Percentiles rank a stretch among this genome's conserved stretches.
Conservation (phyloP, 2,888 invertebrate species). For the Pinctada fucata region DNA sequence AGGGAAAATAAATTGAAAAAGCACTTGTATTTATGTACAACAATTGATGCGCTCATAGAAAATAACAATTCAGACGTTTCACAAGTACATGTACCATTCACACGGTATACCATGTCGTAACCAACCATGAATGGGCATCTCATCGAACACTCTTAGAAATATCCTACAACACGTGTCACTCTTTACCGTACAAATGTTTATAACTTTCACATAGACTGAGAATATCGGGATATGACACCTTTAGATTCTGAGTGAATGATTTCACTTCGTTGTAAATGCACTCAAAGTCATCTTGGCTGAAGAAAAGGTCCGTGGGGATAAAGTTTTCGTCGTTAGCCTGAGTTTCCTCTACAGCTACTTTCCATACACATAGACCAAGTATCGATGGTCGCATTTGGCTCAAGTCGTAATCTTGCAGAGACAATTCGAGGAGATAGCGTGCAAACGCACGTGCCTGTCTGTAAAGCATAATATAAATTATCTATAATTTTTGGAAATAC, state of each 20-base stretch:
- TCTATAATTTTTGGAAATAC: too few species aligned
- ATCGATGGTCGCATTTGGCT: constrained; percentile 63
- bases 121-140: too few species aligned
- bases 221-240: constrained; percentile 52
- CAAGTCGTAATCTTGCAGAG: constrained; percentile 65
- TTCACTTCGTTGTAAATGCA: constrained; percentile 51
- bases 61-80: too few species aligned
- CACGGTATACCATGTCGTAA: too few species aligned
- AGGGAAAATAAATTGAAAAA: too few species aligned
- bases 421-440: constrained; percentile 60
- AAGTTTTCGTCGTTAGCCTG: constrained; percentile 52
- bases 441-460: constrained; percentile 58
- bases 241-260: constrained; percentile 53
- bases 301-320: constrained; percentile 49
- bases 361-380: constrained; percentile 63
- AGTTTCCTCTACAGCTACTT: constrained; percentile 51
- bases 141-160: too few species aligned
- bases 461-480: too few species aligned
- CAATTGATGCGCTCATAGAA: too few species aligned
- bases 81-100: too few species aligned
- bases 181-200: constrained; percentile 44
- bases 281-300: constrained; percentile 48
- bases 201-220: constrained; percentile 51
- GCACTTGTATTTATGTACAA: too few species aligned
- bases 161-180: constrained; percentile 24